Conservation (phyloP, 1,140 invertebrate species). For the Trialeurodes vaporariorum region DNA sequence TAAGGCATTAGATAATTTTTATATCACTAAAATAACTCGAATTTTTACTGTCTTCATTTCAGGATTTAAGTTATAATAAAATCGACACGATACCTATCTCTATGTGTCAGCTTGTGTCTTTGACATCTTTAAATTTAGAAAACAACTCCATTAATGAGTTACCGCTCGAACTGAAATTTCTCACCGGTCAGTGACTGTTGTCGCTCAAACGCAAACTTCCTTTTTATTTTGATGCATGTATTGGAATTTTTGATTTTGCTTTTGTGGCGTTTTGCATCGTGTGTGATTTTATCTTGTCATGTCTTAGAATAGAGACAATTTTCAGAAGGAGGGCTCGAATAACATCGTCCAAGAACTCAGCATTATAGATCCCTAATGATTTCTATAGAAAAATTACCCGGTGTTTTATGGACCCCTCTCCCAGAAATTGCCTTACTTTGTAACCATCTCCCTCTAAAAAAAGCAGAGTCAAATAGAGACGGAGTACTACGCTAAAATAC, state of each 20-base stretch:
- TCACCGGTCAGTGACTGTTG: neutral
- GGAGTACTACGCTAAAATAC: too few relatives aligned
- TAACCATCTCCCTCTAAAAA: too few relatives aligned
- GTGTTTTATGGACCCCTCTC: too few relatives aligned
- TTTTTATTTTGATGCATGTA: neutral
- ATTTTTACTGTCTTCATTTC: neutral
- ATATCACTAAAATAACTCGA: too few relatives aligned
- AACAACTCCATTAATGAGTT: neutral
- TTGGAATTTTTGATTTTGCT: neutral
- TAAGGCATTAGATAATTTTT: too few relatives aligned
- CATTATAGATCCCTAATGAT: too few relatives aligned
- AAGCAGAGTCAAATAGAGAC: too few relatives aligned
- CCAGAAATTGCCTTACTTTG: too few relatives aligned
- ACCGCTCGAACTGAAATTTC: neutral
- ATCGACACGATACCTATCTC: neutral
- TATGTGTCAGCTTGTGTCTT: neutral
- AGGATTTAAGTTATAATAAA: neutral
- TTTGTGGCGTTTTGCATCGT: neutral
- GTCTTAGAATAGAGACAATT: too few relatives aligned
- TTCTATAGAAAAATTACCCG: too few relatives aligned
- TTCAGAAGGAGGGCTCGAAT: too few relatives aligned
- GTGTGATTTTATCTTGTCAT: neutral
- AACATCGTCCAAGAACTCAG: too few relatives aligned
- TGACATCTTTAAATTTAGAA: neutral
- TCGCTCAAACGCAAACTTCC: neutral